Evolutionary conservation across 2,113 vertebrate species (phyloP), one percentile per base, ranked within the genome.

Genomic region (Labeo rohita): DNA sequence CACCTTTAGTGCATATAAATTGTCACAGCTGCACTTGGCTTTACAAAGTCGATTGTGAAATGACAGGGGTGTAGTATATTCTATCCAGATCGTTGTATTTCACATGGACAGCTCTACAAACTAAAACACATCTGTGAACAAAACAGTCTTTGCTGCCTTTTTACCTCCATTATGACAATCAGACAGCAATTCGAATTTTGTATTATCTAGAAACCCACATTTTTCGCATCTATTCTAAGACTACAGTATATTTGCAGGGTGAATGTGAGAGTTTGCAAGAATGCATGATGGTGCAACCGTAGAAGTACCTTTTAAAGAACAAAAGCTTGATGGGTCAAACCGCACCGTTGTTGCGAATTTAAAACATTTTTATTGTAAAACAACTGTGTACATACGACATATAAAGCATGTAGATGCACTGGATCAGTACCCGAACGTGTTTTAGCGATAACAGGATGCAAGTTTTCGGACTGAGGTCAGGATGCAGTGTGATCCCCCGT

Each of bases 311-410:
- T 90, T 80, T 78, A 85, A 91, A 90, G 81, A 85, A 49, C 89
- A 90, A 92, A 90, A 75, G 86, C 73, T 28, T 49, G 36, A 59
- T 8, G 28, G 73, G 73, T 49, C 77, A 68, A 80, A 70, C 72
- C 16, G 50, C 50, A 23, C 15, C 43, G 73, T 54, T 72, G 10
- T 76, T 89, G 70, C 52, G 92, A 92, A 91, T 94, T 95, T 94
- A 95, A 95, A 94, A 93, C 91, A 92, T 80, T 91, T 95, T 95
- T 95, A 95, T 95, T 95, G 89, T 94, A 95, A 93, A 94, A 91
- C 93, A 93, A 92, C 90, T 92, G 86, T 87, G 92, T 94, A 94
- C 94, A 95, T 92, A 94, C 92, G 93, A 94, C 93, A 95, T 93
- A 73, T 88, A 90, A 93, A 94, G 92, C 90, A 93, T 91, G 93